Evolutionary conservation across 2,888 invertebrate species (phyloP).

Genomic region (Drosophila emarginata): DNA sequence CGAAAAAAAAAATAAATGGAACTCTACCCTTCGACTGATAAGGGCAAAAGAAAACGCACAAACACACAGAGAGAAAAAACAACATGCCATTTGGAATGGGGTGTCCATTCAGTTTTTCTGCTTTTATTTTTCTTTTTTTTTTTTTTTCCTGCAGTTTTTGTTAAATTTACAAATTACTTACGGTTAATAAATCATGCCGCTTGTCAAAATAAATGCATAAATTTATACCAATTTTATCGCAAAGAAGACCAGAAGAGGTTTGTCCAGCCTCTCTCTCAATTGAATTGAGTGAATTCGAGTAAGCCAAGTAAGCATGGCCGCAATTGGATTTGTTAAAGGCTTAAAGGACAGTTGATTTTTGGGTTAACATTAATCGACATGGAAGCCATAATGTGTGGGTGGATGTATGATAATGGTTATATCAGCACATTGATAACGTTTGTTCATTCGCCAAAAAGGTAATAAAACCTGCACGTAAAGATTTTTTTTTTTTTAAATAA

Average conservation of each 20-base stretch:
- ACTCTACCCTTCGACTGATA: conserved; percentile 7
- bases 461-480: no score
- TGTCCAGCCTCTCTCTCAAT: conserved; percentile 44
- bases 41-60: no score
- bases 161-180: conserved; percentile 79
- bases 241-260: conserved; percentile 27
- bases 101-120: conserved; percentile 30
- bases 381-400: not conserved
- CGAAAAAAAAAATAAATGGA: not conserved
- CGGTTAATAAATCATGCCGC: conserved; percentile 82
- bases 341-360: conserved; percentile 45
- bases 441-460: no score
- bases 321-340: conserved; percentile 67
- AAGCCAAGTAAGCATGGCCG: conserved; percentile 17
- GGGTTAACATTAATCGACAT: not conserved
- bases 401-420: not conserved
- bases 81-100: conserved; percentile 19
- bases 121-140: conserved; percentile 8
- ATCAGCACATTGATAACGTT: not conserved
- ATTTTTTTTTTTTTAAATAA: no score
- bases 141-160: conserved; percentile 21
- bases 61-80: not conserved
- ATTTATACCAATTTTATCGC: conserved; percentile 56
- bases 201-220: conserved; percentile 78
- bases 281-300: conserved; percentile 47